Percentiles rank a stretch among this genome's conserved stretches.
phyloP scores from a whole-genome alignment of 1,140 invertebrate species.

The Cardiocondyla obscurior region DNA sequence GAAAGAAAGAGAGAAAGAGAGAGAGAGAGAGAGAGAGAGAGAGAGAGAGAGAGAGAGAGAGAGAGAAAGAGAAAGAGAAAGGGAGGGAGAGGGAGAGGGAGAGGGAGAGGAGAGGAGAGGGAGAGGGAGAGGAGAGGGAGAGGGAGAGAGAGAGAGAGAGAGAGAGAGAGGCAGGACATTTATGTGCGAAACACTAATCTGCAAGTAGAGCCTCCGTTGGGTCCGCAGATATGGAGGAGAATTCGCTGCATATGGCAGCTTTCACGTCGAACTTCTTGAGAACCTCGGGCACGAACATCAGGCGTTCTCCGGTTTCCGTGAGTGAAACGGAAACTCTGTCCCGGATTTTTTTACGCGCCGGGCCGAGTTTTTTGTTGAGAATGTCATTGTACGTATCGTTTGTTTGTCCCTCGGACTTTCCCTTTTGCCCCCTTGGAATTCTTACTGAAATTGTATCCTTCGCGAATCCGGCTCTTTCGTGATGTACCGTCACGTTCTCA shows the following conservation, averaged over 20 bases:
- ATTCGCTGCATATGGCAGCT: not conserved
- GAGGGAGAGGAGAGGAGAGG: not conserved
- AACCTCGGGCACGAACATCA: not conserved
- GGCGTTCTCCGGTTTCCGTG: not conserved
- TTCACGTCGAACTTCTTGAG: constrained; percentile 40
- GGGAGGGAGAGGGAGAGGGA: too few species aligned
- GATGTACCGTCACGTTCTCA: not conserved
- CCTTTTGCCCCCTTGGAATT: not conserved
- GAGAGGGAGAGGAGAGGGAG: not conserved
- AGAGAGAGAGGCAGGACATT: not conserved
- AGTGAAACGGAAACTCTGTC: not conserved
- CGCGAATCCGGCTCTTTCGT: not conserved
- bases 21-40: too few species aligned
- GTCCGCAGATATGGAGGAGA: not conserved
- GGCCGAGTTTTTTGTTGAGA: constrained; percentile 30
- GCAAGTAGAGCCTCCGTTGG: constrained; percentile 11
- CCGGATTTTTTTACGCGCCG: constrained; percentile 7
- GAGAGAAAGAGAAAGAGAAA: not conserved
- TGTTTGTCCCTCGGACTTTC: not conserved
- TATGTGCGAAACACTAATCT: constrained; percentile 45
- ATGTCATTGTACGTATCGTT: constrained; percentile 16
- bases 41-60: too few species aligned
- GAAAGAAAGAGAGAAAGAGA: not conserved
- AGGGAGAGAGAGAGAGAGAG: not conserved
- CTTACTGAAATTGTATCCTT: constrained; percentile 11